phyloP scores from a whole-genome alignment of 1,140 invertebrate genomes.

The Leptinotarsa texana region DNA sequence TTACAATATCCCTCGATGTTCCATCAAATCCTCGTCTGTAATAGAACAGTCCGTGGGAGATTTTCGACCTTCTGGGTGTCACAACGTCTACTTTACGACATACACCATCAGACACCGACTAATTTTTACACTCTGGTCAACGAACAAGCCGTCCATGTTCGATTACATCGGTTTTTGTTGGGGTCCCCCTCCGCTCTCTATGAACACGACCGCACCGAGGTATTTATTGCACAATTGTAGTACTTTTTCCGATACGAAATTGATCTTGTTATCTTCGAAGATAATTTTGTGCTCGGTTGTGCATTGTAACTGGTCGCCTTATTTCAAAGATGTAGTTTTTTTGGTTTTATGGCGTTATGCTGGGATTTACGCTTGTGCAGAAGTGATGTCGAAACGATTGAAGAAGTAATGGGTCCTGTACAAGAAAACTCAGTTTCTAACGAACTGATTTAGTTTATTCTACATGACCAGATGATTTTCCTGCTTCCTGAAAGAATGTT shows the following conservation, averaged over 20 bases:
- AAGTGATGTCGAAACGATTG: background rate
- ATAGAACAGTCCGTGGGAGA: slow-evolving; percentile 34
- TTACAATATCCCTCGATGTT: too few species aligned
- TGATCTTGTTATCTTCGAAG: slow-evolving; percentile 28
- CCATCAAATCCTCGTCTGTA: too few species aligned
- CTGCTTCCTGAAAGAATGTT: too few species aligned
- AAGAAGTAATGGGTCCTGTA: too few species aligned
- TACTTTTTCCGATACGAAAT: slow-evolving; percentile 28
- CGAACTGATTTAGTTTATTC: too few species aligned
- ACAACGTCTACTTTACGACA: slow-evolving; percentile 35
- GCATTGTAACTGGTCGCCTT: slow-evolving; percentile 17
- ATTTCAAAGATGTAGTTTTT: slow-evolving; percentile 24
- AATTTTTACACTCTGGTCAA: slow-evolving; percentile 31
- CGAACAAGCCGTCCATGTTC: slow-evolving; percentile 31
- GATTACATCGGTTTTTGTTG: slow-evolving; percentile 31
- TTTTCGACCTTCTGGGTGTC: slow-evolving; percentile 37
- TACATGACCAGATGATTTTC: too few species aligned
- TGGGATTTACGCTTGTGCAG: slow-evolving; percentile 2
- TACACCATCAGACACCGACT: slow-evolving; percentile 30
- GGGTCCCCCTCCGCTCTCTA: slow-evolving; percentile 22
- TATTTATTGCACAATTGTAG: slow-evolving; percentile 32
- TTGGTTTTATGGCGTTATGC: background rate
- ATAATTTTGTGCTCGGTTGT: slow-evolving; percentile 20
- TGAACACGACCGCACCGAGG: slow-evolving; percentile 25
- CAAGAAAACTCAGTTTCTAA: too few species aligned